A percentile compares a stretch with the other conserved stretches of the same genome.
Evolutionary conservation across 1,140 invertebrate genomes (phyloP).

Genomic region (Papilio glaucus): DNA sequence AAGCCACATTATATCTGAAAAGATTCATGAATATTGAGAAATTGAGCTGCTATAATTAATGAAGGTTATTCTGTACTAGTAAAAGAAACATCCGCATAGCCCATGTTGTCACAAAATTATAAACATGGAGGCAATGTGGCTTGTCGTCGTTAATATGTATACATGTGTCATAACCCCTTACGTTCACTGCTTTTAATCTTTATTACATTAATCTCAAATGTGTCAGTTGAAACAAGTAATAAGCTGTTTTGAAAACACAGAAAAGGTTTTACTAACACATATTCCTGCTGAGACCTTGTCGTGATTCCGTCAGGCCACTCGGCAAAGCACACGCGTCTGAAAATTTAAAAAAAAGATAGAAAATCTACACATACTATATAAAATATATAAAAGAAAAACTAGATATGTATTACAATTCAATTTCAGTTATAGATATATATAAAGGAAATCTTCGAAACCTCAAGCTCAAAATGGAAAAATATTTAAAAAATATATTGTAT

Average conservation of each 20-base stretch:
- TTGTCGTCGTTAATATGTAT: no score
- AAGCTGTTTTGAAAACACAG: not conserved
- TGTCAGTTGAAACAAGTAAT: not conserved
- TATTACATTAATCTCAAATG: constrained; percentile 3
- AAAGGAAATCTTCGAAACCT: no score
- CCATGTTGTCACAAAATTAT: no score
- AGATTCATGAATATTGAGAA: constrained; percentile 41
- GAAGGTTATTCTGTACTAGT: no score
- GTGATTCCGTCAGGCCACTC: constrained; percentile 92
- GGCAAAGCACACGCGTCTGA: constrained; percentile 89
- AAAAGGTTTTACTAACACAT: constrained; percentile 87
- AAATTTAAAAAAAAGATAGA: constrained; percentile 42
- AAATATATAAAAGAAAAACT: no score
- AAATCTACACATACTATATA: no score
- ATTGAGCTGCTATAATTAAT: not conserved
- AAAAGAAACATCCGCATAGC: no score
- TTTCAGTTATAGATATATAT: no score
- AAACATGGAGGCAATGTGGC: no score
- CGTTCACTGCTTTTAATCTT: constrained; percentile 8
- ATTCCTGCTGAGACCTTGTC: constrained; percentile 89
- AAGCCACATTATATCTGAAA: constrained; percentile 93
- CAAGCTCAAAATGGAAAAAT: no score
- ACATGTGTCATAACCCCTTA: not conserved
- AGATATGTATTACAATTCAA: no score
- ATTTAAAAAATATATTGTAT: no score